phyloP scores from a whole-genome alignment of 1,140 invertebrate species.

The Papilio dardanus region DNA sequence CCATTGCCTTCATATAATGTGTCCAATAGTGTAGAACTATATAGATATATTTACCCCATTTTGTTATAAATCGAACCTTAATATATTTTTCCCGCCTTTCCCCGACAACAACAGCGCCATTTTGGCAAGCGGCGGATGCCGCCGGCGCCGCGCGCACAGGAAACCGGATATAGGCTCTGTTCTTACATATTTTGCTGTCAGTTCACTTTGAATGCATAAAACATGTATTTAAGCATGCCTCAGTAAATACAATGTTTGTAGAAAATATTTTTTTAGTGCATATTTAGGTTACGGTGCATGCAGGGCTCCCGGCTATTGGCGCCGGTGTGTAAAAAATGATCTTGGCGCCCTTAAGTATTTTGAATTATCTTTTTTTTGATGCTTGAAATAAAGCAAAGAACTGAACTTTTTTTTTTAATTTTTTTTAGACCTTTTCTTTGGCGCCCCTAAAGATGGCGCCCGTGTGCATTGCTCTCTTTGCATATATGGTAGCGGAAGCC shows the following conservation, averaged over 20 bases:
- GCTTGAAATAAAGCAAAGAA: too few species aligned
- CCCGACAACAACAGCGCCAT: background rate
- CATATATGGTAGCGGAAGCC: too few species aligned
- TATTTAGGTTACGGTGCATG: background rate
- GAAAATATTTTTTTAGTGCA: background rate
- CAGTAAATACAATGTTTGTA: background rate
- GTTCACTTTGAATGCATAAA: conserved; percentile 11
- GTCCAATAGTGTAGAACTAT: background rate
- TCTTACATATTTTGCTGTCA: conserved; percentile 14
- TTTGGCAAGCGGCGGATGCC: conserved; percentile 5
- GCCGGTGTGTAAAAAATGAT: too few species aligned
- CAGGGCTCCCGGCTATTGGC: too few species aligned
- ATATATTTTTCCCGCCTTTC: conserved; percentile 16
- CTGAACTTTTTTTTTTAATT: too few species aligned
- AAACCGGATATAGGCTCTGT: conserved; percentile 26
- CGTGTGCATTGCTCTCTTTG: too few species aligned
- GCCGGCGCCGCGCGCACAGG: conserved; percentile 17
- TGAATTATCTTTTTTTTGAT: too few species aligned
- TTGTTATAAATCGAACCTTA: background rate
- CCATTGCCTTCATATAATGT: background rate
- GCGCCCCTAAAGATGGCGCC: too few species aligned
- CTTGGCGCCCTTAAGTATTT: too few species aligned
- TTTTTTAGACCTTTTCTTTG: too few species aligned
- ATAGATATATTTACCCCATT: background rate
- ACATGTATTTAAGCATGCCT: conserved; percentile 16